Base-by-base conservation (phyloP, 2,113 vertebrate genomes). In the Serinus canaria region DNA sequence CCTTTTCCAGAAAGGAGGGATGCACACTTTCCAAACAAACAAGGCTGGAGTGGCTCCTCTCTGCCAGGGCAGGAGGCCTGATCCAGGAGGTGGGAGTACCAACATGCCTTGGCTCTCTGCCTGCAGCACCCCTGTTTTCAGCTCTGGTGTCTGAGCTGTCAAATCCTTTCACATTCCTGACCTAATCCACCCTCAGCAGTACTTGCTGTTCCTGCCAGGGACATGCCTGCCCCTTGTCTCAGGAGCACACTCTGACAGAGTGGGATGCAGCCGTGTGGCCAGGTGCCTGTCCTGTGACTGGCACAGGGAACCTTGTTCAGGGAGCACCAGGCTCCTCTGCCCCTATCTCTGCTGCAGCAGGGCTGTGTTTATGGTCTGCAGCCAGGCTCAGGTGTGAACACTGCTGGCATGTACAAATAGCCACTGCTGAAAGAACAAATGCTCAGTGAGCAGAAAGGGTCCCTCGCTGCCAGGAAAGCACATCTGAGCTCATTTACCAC, bases 231-330 rank as follows among this genome's bases (percentile, higher is more conserved):
- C 67, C 47, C 60, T 72, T 0, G 0, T 79, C 75, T 85, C 62
- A 73, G 78, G 50, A 83, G 28, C 5, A 1, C 70, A 21, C 30
- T 0, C 0, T 62, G 49, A 64, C 46, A 69, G n/a, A 44, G 19
- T 1, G 0, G 0, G 30, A 27, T 14, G 50, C 69, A 74, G 64
- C 6, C 0, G 0, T 16, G 33, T 1, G 6, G 15, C 28, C 0
- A 0, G 17, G 41, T 1, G 1, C 14, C 49, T 33, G 49, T 80
- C 21, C 79, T 0, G 0, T 13, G 39, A 31, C 35, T 1, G 3
- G 10, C 9, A 30, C 15, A 10, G 33, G 37, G 37, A 37, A 37
- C 37, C 37, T 37, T 37, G 37, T 37, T 37, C 37, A 37, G 37
- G 53, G 44, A 75, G 53, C 62, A 39, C 13, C 8, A 4, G 20